phyloP scores from a whole-genome alignment of 2,113 vertebrate genomes.

The Phaethon lepturus region DNA sequence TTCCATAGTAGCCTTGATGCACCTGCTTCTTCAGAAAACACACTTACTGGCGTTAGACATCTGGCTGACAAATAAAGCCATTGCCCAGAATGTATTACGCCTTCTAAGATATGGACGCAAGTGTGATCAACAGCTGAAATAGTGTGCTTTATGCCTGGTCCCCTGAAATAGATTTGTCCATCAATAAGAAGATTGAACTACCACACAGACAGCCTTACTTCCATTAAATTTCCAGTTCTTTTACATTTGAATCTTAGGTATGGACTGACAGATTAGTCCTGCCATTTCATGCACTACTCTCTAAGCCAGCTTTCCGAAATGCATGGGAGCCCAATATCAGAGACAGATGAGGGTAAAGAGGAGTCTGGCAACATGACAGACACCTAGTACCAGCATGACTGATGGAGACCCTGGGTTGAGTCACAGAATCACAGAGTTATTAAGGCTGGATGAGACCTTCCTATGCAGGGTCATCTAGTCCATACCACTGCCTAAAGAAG shows the following conservation, averaged over 20 bases:
- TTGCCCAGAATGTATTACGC: background rate
- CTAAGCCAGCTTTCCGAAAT: background rate
- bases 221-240: background rate
- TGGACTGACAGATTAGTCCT: background rate
- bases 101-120: background rate
- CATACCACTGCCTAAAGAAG: background rate
- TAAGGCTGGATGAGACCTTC: background rate
- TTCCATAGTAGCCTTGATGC: background rate
- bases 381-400: background rate
- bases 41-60: background rate
- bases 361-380: background rate
- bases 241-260: background rate
- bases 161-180: background rate
- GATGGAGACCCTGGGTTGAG: background rate
- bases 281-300: background rate
- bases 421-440: background rate
- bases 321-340: background rate
- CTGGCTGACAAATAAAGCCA: background rate
- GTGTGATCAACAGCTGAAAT: background rate
- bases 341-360: background rate
- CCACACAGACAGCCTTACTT: background rate
- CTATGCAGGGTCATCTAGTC: background rate
- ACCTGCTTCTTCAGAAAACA: background rate
- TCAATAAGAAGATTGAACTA: background rate
- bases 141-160: accelerated